A percentile compares a stretch with the other conserved stretches of the same genome.
phyloP scores from a whole-genome alignment of 2,113 vertebrate genomes.

The Scalopus aquaticus region DNA sequence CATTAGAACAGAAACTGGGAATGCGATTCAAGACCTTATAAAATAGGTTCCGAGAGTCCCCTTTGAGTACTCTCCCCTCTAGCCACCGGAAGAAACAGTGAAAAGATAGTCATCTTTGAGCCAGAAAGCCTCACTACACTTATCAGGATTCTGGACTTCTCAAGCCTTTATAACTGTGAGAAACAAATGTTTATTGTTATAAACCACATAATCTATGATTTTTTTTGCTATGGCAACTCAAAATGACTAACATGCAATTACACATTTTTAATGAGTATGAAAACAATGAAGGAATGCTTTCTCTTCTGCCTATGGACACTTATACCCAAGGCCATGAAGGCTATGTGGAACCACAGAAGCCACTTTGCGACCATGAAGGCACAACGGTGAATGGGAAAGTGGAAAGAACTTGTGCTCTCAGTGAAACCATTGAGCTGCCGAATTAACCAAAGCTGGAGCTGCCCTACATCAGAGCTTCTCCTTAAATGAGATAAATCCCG shows the following conservation, averaged over 20 bases:
- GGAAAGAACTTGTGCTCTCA: neutral
- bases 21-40: neutral
- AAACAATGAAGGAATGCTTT: neutral
- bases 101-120: neutral
- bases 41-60: neutral
- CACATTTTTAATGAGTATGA: neutral
- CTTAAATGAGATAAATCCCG: neutral
- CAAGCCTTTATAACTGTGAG: neutral
- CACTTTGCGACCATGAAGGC: neutral
- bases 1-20: neutral
- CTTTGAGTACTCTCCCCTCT: too few species aligned
- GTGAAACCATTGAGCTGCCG: neutral
- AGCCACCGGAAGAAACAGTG: neutral
- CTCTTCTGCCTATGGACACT: neutral
- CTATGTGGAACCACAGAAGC: neutral
- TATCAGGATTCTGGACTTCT: neutral
- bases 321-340: neutral
- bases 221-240: neutral
- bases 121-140: neutral
- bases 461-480: neutral
- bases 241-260: neutral
- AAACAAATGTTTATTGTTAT: neutral
- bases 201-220: neutral
- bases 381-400: fast-evolving
- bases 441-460: neutral